A percentile compares a stretch with the other conserved stretches of the same genome.
Evolutionary conservation across 2,113 vertebrate genomes (phyloP).

Genomic region (Chrysemys picta): DNA sequence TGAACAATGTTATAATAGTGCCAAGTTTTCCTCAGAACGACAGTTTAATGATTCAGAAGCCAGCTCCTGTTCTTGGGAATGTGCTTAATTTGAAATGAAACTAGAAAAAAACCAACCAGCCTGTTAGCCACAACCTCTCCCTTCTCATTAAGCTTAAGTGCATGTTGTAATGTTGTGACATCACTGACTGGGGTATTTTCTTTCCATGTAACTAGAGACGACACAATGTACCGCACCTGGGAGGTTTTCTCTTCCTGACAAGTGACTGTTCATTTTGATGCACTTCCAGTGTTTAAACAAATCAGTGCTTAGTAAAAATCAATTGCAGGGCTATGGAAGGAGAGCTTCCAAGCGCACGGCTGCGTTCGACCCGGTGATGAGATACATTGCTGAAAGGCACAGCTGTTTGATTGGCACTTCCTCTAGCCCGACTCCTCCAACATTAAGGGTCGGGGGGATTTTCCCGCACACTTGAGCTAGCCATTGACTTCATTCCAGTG

Average conservation of each 20-base stretch:
- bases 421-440: background rate
- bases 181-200: background rate
- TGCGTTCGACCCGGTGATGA: background rate
- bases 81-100: slow-evolving; percentile 19
- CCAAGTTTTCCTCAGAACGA: background rate
- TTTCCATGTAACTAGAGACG: slow-evolving; percentile 7
- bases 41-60: background rate
- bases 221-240: background rate
- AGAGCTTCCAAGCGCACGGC: background rate
- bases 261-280: background rate
- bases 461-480: background rate
- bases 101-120: slow-evolving; percentile 24
- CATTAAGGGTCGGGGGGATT: background rate
- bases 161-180: background rate
- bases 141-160: slow-evolving; percentile 18
- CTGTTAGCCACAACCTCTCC: slow-evolving; percentile 30
- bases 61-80: background rate
- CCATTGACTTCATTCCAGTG: background rate
- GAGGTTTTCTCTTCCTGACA: background rate
- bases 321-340: background rate
- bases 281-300: background rate
- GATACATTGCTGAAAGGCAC: background rate
- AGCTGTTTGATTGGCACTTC: background rate
- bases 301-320: background rate
- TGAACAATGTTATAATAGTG: background rate